A percentile compares a stretch with the other conserved stretches of the same genome.
Conservation (phyloP, 2,888 invertebrate species). For the Lasius platythorax region DNA sequence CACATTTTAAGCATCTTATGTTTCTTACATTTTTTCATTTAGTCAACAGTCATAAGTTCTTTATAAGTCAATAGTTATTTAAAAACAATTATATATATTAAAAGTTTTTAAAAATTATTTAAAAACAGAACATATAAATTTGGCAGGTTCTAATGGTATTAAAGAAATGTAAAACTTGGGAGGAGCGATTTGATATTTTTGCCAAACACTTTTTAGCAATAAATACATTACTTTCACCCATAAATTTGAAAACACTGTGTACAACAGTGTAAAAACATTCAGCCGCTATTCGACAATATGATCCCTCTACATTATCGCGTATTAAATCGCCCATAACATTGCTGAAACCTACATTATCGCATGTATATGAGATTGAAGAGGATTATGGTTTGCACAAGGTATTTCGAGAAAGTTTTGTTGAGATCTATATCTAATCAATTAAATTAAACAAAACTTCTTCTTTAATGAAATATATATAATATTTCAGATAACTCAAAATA, state of each 20-base stretch:
- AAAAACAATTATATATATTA: not conserved
- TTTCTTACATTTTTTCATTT: not conserved
- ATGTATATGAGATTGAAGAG: not conserved
- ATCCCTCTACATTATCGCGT: not conserved
- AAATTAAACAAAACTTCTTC: not conserved
- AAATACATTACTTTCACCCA: not conserved
- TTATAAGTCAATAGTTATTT: not conserved
- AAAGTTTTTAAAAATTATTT: not conserved
- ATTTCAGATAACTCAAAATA: not conserved
- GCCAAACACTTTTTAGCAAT: not conserved
- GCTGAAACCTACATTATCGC: not conserved
- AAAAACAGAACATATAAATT: not conserved
- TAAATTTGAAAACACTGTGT: not conserved
- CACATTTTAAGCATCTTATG: not conserved
- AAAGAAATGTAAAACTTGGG: not conserved
- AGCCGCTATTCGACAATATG: not conserved
- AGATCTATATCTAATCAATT: not conserved
- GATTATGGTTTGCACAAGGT: not conserved
- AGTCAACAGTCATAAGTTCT: too few relatives aligned
- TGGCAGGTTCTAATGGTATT: not conserved
- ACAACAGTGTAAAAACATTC: not conserved
- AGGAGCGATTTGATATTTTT: not conserved
- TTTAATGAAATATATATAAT: not conserved
- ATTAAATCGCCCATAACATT: slow-evolving; percentile 1
- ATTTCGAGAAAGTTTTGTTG: not conserved